Evolutionary conservation across 2,113 vertebrate genomes (phyloP), one percentile per base, ranked within the genome.

Genomic region (Mirza zaza): DNA sequence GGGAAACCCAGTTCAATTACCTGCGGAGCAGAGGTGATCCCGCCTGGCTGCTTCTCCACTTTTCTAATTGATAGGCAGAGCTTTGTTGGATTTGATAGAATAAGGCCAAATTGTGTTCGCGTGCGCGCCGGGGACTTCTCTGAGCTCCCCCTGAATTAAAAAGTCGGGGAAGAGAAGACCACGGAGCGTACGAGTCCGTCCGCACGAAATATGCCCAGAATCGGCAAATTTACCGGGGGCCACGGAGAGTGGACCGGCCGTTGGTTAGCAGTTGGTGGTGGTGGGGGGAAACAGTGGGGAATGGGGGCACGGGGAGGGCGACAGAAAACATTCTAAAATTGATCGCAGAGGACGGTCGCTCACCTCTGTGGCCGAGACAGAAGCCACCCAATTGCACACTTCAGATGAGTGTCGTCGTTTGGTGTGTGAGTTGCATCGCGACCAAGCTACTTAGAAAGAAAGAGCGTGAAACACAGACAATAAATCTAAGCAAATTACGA

Each of bases 121-220:
- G 36, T 55, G 0, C 9, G 21, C 0, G 32, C 34, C 59, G 12
- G 21, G 48, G 36, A 27, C 14, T 6, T 39, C 34, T 73, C 83
- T 68, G 36, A 39, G 90, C 68, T 59, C 68, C 36, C 36, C 25
- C 11, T 14, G 20, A 73, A 76, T 27, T 36, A 65, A 39, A 68
- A 73, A 29, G 6, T 7, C 6, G 5, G 15, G 59, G 4, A 48
- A 18, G 6, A 3, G 5, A 11, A 42, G 42, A 3, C 18, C 0
- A 0, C 9, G 0, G 0, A 2, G 3, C 0, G 0, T 0, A 0
- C 0, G 6, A 1, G 7, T 25, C 20, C 27, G 1, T 13, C 0
- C 3, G 21, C 0, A 21, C 0, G 15, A 18, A 11, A 34, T 4
- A 21, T 8, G 8, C 42, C 48, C 27, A 3, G 5, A 20, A 29